Evolutionary conservation across 2,113 vertebrate species (phyloP).

Genomic region (Peromyscus californicus): DNA sequence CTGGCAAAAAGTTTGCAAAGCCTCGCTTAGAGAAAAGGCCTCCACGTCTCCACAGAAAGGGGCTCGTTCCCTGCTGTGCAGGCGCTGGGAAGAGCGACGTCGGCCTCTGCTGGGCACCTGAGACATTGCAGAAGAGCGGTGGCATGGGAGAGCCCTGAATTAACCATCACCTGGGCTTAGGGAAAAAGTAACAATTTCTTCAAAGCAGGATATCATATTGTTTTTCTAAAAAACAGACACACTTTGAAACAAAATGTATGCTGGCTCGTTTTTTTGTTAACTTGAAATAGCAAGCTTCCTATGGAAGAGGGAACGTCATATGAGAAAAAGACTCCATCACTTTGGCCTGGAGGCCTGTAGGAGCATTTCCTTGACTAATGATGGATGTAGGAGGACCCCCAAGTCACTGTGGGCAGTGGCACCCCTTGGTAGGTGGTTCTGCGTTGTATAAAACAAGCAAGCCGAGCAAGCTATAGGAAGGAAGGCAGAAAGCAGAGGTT

Average conservation of each 20-base stretch:
- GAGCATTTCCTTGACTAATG: background rate
- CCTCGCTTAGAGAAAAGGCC: background rate
- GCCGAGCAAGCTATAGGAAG: background rate
- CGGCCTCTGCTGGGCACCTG: constrained; percentile 65
- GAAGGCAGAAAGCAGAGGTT: background rate
- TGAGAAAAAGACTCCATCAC: background rate
- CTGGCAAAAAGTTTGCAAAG: background rate
- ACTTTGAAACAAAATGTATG: background rate
- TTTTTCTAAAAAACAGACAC: background rate
- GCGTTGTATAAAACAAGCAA: background rate
- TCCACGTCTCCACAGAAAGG: background rate
- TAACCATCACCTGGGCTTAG: too few species aligned
- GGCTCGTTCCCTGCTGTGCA: rapidly evolving
- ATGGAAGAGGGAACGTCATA: background rate
- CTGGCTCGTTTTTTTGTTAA: background rate
- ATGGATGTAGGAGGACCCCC: background rate
- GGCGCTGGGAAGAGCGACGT: constrained; percentile 43
- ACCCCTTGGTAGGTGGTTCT: background rate
- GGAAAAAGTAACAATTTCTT: background rate
- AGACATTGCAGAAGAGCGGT: constrained; percentile 18
- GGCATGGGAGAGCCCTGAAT: background rate
- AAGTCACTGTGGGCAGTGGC: background rate
- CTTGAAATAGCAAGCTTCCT: background rate
- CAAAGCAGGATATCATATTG: background rate
- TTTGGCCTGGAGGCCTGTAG: background rate